phyloP scores from a whole-genome alignment of 2,797 vertebrate species.

The Heterohyrax brucei region DNA sequence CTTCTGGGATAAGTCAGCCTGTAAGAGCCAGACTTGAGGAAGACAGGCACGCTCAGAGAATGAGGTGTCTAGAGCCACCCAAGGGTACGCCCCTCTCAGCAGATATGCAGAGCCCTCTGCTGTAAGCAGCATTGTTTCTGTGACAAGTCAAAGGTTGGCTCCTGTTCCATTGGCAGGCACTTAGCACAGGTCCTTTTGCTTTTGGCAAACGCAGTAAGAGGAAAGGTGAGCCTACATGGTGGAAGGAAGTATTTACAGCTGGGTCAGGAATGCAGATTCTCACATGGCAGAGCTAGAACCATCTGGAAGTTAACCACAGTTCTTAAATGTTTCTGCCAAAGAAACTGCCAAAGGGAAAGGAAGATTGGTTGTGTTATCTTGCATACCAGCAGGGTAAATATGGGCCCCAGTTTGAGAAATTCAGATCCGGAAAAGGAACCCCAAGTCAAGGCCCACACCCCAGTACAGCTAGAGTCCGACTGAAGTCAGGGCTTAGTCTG shows the following conservation, averaged over 20 bases:
- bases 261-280: neutral
- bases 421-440: neutral
- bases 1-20: neutral
- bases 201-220: neutral
- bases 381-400: no score
- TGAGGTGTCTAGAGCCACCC: neutral
- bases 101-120: neutral
- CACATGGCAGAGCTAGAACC: neutral
- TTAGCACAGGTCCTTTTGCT: neutral
- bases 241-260: neutral
- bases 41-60: neutral
- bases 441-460: neutral
- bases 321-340: neutral
- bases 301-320: neutral
- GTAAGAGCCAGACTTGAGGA: neutral
- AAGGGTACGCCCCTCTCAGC: neutral
- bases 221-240: neutral
- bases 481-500: neutral
- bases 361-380: neutral
- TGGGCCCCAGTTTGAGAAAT: neutral
- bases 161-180: neutral
- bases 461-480: neutral
- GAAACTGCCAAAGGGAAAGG: neutral
- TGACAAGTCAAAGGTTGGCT: neutral
- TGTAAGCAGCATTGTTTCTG: neutral